phyloP scores from a whole-genome alignment of 1,140 invertebrate genomes.

The Thaumatotibia leucotreta region DNA sequence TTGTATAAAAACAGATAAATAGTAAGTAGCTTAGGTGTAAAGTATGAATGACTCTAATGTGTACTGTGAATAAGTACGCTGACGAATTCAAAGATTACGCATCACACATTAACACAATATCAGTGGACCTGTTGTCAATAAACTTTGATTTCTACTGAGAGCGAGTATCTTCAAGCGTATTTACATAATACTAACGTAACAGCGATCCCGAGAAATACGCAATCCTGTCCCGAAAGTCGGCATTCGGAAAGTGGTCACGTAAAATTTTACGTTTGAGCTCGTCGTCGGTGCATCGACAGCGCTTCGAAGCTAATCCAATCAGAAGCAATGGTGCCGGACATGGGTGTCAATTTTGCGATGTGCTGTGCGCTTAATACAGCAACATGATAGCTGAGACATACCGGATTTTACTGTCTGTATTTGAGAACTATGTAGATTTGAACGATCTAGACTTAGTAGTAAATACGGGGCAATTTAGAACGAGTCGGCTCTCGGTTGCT shows the following conservation, averaged over 20 bases:
- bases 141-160: too few relatives aligned
- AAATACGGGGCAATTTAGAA: too few relatives aligned
- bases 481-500: too few relatives aligned
- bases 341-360: slow-evolving; percentile 54
- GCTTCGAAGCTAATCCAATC: slow-evolving; percentile 69
- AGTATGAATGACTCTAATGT: too few relatives aligned
- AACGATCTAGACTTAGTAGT: too few relatives aligned
- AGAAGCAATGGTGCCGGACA: slow-evolving; percentile 55
- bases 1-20: too few relatives aligned
- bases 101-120: too few relatives aligned
- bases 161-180: slow-evolving; percentile 30
- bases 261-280: slow-evolving; percentile 72
- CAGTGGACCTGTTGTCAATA: too few relatives aligned
- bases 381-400: neutral
- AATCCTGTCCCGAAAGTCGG: slow-evolving; percentile 55
- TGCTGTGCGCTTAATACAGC: neutral
- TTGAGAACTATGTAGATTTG: too few relatives aligned
- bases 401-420: neutral
- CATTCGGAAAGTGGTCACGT: slow-evolving; percentile 68
- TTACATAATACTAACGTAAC: slow-evolving; percentile 50
- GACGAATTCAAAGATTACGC: too few relatives aligned
- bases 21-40: too few relatives aligned
- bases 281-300: slow-evolving; percentile 50
- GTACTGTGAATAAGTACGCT: too few relatives aligned
- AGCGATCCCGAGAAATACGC: slow-evolving; percentile 45